phyloP scores from a whole-genome alignment of 1,140 invertebrate species.

The Zophobas atratus region DNA sequence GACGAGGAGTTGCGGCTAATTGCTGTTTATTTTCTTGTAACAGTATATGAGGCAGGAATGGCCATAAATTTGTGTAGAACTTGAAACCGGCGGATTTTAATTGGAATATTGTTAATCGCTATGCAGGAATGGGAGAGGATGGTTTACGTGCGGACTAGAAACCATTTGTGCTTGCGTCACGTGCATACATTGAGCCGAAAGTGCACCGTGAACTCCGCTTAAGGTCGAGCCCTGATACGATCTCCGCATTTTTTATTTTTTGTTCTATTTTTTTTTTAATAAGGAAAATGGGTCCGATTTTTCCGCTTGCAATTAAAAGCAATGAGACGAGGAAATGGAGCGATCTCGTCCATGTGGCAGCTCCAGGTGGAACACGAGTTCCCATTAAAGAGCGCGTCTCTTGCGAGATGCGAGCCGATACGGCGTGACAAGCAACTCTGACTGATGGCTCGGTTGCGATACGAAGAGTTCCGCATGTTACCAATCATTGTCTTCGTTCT shows the following conservation, averaged over 20 bases:
- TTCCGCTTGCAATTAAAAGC: constrained; percentile 10
- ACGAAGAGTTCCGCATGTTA: constrained; percentile 40
- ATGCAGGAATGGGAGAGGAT: too few species aligned
- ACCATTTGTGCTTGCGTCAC: too few species aligned
- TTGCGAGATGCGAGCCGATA: constrained; percentile 26
- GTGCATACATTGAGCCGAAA: too few species aligned
- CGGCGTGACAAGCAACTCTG: constrained; percentile 36
- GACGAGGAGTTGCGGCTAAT: not conserved
- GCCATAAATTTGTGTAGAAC: not conserved
- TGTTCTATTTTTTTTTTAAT: too few species aligned
- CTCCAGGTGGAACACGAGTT: constrained; percentile 34
- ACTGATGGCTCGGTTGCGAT: constrained; percentile 33
- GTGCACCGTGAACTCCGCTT: too few species aligned
- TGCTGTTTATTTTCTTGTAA: constrained; percentile 11
- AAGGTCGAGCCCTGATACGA: too few species aligned
- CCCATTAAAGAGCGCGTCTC: constrained; percentile 33
- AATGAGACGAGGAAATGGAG: constrained; percentile 9
- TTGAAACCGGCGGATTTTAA: too few species aligned
- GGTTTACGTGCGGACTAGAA: too few species aligned
- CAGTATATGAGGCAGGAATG: not conserved
- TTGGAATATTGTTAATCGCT: too few species aligned
- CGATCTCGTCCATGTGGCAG: constrained; percentile 28
- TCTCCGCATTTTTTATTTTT: too few species aligned
- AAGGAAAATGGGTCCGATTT: not conserved
- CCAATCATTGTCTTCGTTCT: constrained; percentile 40